phyloP scores from a whole-genome alignment of 2,888 invertebrate genomes.

The Dromius quadrimaculatus region DNA sequence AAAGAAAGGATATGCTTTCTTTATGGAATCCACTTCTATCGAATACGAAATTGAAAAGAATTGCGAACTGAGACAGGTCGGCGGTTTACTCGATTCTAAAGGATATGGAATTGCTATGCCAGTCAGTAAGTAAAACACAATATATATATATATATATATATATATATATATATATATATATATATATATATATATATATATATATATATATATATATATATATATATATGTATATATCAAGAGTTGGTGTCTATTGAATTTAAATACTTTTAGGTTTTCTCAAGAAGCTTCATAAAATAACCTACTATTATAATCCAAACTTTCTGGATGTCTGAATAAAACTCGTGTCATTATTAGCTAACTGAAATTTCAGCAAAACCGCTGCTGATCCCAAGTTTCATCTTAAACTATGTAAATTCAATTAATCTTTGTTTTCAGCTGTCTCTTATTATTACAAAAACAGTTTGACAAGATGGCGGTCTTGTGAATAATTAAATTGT shows the following conservation, averaged over 20 bases:
- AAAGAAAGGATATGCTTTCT: slow-evolving; percentile 88
- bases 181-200: too few species aligned
- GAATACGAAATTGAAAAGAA: slow-evolving; percentile 91
- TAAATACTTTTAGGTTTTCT: too few species aligned
- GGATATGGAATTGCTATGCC: slow-evolving; percentile 95
- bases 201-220: too few species aligned
- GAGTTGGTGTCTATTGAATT: too few species aligned
- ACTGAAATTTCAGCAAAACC: neutral
- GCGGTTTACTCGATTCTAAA: slow-evolving; percentile 86
- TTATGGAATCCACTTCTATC: slow-evolving; percentile 96
- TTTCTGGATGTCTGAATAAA: too few species aligned
- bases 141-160: too few species aligned
- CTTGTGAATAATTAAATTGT: slow-evolving; percentile 7
- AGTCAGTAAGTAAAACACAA: slow-evolving; percentile 78
- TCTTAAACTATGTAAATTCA: slow-evolving; percentile 22
- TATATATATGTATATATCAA: too few species aligned
- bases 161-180: neutral
- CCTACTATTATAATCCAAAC: too few species aligned
- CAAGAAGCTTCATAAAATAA: too few species aligned
- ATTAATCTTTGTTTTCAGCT: slow-evolving; percentile 22
- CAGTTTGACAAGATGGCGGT: slow-evolving; percentile 12
- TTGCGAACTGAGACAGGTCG: slow-evolving; percentile 87
- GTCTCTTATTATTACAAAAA: slow-evolving; percentile 10
- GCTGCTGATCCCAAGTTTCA: neutral
- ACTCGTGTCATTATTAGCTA: neutral